Evolutionary conservation across 2,888 invertebrate genomes (phyloP), one percentile per base, ranked within the genome.

Genomic region (Leptura quadrifasciata): DNA sequence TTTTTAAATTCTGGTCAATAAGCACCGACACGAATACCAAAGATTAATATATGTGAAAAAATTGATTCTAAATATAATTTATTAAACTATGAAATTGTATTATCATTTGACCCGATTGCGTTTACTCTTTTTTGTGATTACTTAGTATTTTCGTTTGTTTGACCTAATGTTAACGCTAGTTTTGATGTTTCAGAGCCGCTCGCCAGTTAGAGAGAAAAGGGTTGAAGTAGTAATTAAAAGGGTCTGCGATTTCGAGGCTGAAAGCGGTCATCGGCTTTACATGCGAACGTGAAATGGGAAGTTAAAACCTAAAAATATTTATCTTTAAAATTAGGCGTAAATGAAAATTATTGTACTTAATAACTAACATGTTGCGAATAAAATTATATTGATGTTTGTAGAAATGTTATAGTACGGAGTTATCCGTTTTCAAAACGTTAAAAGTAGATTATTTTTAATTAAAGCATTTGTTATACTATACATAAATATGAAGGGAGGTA

Each of bases 251-350:
- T 27, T 63, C 18, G 63, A 76, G 78, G 76, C 27, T 64, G 67
- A 60, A 70, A 70, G 68, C 78, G 79, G 79, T 76, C 76, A 76
- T 60, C 78, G 75, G 60, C 78, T 75, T 76, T 64, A 21, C n/a
- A 39, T 35, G 55, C 47, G n/a, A 47, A 47, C 47, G 47, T 47
- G 47, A 47, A n/a, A 47, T 47, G 47, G n/a, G 47, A 47, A 47
- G 47, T n/a, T 47, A 47, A 39, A 47, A 47, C 52, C 52, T 65
- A 65, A 61, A 64, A 47, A 65, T 67, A 58, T 17, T 18, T 27
- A 24, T 31, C 57, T 69, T n/a, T 65, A 39, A 65, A 65, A 65
- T 9, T 2, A 39, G 6, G 17, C 15, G 31, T 17, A 39, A 63
- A 63, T 1, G 63, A 10, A n/a, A 47, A 47, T 4, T 47, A 17